These are phyloP conservation scores for Bimastos eiseni DNA, from an alignment of 2,888 invertebrate genomes.

Conservation along the genomic window DNA sequence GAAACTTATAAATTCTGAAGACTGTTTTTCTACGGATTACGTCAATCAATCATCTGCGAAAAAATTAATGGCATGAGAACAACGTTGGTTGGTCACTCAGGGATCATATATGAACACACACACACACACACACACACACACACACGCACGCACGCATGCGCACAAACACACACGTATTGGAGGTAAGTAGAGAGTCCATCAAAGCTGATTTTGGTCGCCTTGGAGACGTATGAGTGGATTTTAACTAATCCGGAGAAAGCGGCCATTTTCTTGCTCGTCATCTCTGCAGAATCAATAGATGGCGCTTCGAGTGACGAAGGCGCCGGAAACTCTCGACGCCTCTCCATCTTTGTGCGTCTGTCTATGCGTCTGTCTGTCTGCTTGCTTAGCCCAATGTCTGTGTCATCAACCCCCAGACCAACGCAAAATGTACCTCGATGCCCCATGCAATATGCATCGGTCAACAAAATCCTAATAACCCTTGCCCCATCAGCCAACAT, in stretches of 20 bases:
- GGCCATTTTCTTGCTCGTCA: neutral
- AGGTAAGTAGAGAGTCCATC: neutral
- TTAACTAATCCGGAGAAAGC: neutral
- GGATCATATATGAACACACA: neutral
- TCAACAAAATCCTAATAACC: constrained; percentile 4
- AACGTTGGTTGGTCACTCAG: neutral
- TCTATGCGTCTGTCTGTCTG: neutral
- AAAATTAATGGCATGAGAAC: too few species aligned
- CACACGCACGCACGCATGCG: neutral
- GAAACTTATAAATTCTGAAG: too few species aligned
- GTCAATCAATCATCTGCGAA: too few species aligned
- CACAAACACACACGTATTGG: neutral
- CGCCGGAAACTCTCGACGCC: too few species aligned
- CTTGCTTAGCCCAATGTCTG: neutral
- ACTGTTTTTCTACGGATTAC: too few species aligned
- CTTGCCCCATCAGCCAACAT: neutral
- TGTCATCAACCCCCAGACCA: neutral
- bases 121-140: too few species aligned
- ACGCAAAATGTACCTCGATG: neutral
- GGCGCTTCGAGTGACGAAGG: neutral
- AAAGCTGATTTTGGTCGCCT: neutral
- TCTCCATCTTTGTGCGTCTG: neutral
- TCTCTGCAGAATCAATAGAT: neutral
- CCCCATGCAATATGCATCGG: constrained; percentile 13
- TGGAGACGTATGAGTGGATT: neutral